phyloP scores from a whole-genome alignment of 2,888 invertebrate genomes.

The Serripes groenlandicus region DNA sequence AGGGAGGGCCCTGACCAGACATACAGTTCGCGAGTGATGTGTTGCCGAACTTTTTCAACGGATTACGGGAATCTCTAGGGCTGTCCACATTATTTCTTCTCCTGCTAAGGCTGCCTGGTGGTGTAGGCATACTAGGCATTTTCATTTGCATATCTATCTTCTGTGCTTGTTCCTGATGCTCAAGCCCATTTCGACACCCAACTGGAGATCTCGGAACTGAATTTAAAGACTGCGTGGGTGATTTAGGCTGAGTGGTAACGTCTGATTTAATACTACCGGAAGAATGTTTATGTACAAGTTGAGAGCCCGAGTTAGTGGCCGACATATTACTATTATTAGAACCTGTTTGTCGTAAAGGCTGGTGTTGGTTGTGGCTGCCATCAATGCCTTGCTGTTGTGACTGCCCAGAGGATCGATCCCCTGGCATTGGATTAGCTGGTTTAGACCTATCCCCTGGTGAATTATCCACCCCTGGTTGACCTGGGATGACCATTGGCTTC shows the following conservation, averaged over 20 bases:
- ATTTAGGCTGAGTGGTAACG: conserved; percentile 29
- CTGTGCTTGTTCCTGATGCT: conserved; percentile 60
- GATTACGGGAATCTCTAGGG: conserved; percentile 75
- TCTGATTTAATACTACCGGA: conserved; percentile 7
- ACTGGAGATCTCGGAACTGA: conserved; percentile 60
- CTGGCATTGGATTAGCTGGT: background rate
- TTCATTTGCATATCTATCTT: conserved; percentile 67
- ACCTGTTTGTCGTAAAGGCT: conserved; percentile 9
- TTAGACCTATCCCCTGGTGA: conserved; percentile 50
- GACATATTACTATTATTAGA: conserved; percentile 18
- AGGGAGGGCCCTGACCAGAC: conserved; percentile 72
- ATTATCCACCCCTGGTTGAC: conserved; percentile 10
- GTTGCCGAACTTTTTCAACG: conserved; percentile 76
- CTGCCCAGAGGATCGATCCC: background rate
- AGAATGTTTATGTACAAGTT: conserved; percentile 10
- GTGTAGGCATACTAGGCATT: conserved; percentile 75
- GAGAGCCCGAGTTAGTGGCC: conserved; percentile 1
- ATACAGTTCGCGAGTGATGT: conserved; percentile 77
- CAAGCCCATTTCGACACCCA: conserved; percentile 22
- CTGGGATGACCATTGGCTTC: conserved; percentile 51
- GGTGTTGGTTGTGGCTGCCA: background rate
- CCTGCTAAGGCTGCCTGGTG: conserved; percentile 83
- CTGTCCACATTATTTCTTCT: conserved; percentile 77
- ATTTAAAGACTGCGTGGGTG: conserved; percentile 43
- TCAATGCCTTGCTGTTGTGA: background rate